Conservation (phyloP, 1,140 invertebrate species). For the Ostrea edulis region DNA sequence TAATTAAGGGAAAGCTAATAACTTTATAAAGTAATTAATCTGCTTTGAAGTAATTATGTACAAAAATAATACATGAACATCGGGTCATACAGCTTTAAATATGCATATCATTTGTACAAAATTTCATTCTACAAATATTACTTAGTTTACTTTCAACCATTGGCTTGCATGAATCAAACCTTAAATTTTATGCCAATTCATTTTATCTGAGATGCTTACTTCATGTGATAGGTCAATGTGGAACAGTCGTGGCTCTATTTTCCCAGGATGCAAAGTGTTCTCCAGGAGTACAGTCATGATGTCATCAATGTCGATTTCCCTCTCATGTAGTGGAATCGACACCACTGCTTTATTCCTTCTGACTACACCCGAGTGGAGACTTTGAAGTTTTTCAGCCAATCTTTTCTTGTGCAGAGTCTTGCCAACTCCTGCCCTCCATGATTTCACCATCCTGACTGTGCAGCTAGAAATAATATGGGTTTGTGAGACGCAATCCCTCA, state of each 20-base stretch:
- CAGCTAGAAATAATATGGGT: not conserved
- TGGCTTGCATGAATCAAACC: too few species aligned
- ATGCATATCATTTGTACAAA: too few species aligned
- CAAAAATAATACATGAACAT: too few species aligned
- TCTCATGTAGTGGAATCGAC: conserved; percentile 69
- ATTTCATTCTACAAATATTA: too few species aligned
- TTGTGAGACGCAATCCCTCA: not conserved
- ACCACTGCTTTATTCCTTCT: conserved; percentile 44
- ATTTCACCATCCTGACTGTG: conserved; percentile 70
- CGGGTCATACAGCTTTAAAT: too few species aligned
- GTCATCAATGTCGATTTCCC: conserved; percentile 56
- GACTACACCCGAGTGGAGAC: not conserved
- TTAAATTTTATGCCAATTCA: not conserved
- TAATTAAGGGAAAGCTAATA: too few species aligned
- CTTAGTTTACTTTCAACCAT: too few species aligned
- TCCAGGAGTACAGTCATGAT: conserved; percentile 60
- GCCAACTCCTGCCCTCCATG: conserved; percentile 71
- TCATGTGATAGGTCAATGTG: conserved; percentile 74
- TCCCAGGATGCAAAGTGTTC: conserved; percentile 57
- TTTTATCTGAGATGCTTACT: conserved; percentile 53
- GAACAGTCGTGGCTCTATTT: conserved; percentile 63
- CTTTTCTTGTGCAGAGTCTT: conserved; percentile 71
- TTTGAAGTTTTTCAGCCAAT: conserved; percentile 43
- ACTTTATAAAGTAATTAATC: too few species aligned
- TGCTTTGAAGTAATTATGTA: too few species aligned